A percentile compares a stretch with the other conserved stretches of the same genome.
These are phyloP conservation scores for Synanthedon andrenaeformis DNA, from an alignment of 2,888 invertebrate genomes.

Conservation along the genomic window DNA sequence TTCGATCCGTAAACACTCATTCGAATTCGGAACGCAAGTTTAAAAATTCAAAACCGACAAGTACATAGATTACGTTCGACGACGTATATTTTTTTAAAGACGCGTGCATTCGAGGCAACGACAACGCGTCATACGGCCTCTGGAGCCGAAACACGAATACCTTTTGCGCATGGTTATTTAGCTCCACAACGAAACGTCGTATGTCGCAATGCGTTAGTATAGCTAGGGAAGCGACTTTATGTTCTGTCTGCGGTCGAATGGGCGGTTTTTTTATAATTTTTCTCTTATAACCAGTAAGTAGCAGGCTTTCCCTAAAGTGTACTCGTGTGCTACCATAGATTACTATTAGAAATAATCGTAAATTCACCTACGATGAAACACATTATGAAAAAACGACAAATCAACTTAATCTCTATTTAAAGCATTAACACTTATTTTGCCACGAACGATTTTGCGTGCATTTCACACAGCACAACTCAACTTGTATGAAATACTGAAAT, in stretches of 20 bases:
- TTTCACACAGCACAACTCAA: too few species aligned
- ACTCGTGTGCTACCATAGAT: too few species aligned
- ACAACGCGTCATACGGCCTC: conserved; percentile 13
- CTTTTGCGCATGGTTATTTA: conserved; percentile 58
- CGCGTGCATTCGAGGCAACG: conserved; percentile 10
- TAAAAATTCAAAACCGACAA: background rate
- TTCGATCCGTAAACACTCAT: background rate
- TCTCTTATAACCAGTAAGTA: too few species aligned
- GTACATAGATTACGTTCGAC: background rate
- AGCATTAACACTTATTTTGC: too few species aligned
- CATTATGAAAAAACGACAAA: too few species aligned
- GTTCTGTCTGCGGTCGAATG: conserved; percentile 5
- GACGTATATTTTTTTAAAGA: conserved; percentile 6
- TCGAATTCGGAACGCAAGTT: background rate
- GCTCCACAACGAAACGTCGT: conserved; percentile 43
- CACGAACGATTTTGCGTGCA: too few species aligned
- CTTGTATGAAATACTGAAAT: too few species aligned
- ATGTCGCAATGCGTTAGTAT: conserved; percentile 64
- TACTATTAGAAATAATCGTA: too few species aligned
- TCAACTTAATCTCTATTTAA: too few species aligned
- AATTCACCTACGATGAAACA: too few species aligned
- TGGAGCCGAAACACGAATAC: conserved; percentile 37
- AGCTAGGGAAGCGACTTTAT: conserved; percentile 35
- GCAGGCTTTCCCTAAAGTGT: too few species aligned
- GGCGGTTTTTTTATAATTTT: background rate